phyloP scores from a whole-genome alignment of 2,797 vertebrate species.

The Pangasius mekongensis region DNA sequence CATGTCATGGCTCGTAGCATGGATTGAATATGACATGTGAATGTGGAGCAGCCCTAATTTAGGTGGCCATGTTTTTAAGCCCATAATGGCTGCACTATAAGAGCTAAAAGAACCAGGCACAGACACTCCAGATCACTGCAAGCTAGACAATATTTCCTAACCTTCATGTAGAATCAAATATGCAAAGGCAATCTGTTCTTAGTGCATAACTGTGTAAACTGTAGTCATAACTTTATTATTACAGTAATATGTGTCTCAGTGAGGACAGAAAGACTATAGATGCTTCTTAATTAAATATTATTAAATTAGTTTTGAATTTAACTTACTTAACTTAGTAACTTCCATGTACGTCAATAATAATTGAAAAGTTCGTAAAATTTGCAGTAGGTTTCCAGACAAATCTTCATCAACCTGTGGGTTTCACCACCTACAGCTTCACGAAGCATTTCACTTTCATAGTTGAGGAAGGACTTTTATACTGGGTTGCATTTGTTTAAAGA shows the following conservation, averaged over 20 bases:
- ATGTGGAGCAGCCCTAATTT: slow-evolving; percentile 79
- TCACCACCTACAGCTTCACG: neutral
- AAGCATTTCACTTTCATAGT: neutral
- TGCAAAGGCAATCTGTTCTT: slow-evolving; percentile 26
- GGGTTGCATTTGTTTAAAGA: neutral
- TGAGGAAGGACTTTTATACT: neutral
- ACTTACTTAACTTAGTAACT: no score
- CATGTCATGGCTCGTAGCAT: slow-evolving; percentile 77
- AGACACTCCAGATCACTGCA: slow-evolving; percentile 63
- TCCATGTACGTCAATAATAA: neutral
- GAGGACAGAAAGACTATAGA: slow-evolving; percentile 21
- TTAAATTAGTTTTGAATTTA: slow-evolving; percentile 1
- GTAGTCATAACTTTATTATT: neutral
- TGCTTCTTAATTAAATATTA: neutral
- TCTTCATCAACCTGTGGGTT: neutral
- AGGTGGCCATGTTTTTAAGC: slow-evolving; percentile 80
- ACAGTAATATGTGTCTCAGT: slow-evolving; percentile 11
- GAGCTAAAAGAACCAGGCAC: slow-evolving; percentile 68
- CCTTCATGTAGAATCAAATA: neutral
- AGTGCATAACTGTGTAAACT: neutral
- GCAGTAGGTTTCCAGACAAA: neutral
- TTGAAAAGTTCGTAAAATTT: neutral
- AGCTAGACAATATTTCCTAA: slow-evolving; percentile 55
- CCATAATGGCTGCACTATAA: slow-evolving; percentile 79
- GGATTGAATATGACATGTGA: slow-evolving; percentile 80